A percentile compares a stretch with the other conserved stretches of the same genome.
These are phyloP conservation scores for Agrochola lychnidis DNA, from an alignment of 2,888 invertebrate species.

Conservation along the genomic window DNA sequence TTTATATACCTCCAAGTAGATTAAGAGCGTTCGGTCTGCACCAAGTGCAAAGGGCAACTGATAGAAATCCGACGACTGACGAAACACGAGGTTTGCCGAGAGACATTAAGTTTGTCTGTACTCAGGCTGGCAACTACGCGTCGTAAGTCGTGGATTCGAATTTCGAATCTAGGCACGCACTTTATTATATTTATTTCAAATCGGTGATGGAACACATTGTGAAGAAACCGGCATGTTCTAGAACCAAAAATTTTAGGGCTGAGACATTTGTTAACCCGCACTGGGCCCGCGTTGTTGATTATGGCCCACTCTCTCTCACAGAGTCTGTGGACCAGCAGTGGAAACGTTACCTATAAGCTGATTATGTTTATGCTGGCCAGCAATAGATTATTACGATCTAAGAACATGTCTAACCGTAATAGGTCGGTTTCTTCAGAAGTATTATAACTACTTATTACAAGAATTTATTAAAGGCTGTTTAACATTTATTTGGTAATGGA, in stretches of 20 bases:
- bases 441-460: background rate
- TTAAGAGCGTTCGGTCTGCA: no score
- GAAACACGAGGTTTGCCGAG: no score
- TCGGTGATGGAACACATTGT: no score
- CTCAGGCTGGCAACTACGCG: no score
- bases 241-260: background rate
- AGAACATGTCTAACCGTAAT: background rate
- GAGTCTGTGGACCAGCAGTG: background rate
- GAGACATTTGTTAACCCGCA: background rate
- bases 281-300: background rate
- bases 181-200: no score
- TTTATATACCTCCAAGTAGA: no score
- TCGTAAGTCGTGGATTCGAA: no score
- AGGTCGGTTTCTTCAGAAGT: background rate
- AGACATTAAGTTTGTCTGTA: no score
- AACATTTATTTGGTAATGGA: constrained; percentile 2
- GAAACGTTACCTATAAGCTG: background rate
- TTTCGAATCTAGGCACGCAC: no score
- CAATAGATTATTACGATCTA: background rate
- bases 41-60: no score
- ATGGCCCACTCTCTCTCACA: background rate
- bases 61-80: no score
- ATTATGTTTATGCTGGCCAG: background rate
- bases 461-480: background rate
- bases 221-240: no score